Conservation (phyloP, 2,113 vertebrate species). For the Caloenas nicobarica region DNA sequence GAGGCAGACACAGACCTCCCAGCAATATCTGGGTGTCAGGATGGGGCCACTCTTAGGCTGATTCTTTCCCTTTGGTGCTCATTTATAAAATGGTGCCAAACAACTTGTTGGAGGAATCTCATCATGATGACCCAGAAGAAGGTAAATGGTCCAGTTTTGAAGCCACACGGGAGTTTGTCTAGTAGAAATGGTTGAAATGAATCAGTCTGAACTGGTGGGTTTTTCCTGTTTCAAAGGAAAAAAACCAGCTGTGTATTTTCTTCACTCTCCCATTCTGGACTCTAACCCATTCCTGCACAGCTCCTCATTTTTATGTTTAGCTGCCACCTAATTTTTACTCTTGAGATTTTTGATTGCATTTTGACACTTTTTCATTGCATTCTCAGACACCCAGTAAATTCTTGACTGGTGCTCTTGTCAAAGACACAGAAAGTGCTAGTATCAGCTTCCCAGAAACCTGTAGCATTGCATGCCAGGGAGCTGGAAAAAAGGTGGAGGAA, state of each 20-base stretch:
- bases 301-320: not conserved
- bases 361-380: not conserved
- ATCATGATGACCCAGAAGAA: not conserved
- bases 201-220: not conserved
- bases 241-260: accelerated
- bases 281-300: not conserved
- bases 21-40: not conserved
- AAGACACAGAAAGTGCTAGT: not conserved
- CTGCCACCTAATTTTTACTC: not conserved
- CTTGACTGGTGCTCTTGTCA: not conserved
- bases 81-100: not conserved
- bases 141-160: not conserved
- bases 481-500: not conserved
- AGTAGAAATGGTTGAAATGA: not conserved
- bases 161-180: not conserved
- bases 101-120: not conserved
- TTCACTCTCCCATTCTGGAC: not conserved
- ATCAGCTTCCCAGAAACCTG: not conserved
- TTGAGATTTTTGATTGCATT: not conserved
- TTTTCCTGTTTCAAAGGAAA: not conserved
- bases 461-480: not conserved
- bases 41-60: not conserved
- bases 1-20: not conserved
- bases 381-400: not conserved
- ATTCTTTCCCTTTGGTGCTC: not conserved